These are phyloP conservation scores for Strongylocentrotus purpuratus DNA, from an alignment of 35 echinoderm and acorn worm genomes.

Conservation along the genomic window DNA sequence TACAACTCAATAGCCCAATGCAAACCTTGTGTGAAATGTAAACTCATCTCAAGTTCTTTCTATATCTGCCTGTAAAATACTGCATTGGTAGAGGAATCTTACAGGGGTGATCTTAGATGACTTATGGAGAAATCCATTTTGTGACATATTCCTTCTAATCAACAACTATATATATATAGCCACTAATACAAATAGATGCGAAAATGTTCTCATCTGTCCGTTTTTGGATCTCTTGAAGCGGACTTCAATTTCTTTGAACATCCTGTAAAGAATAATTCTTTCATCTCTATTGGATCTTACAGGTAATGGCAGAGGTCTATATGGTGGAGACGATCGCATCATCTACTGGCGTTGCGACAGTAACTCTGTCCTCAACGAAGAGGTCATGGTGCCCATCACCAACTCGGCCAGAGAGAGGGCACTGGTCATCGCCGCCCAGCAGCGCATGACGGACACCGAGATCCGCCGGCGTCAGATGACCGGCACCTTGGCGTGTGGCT, in stretches of 20 bases:
- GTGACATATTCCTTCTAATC: too few relatives aligned
- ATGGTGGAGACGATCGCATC: conserved; percentile 86
- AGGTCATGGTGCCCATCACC: conserved; percentile 80
- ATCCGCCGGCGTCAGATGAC: conserved; percentile 75
- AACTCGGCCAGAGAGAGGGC: conserved; percentile 90
- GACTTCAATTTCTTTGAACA: neutral
- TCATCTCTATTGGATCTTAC: neutral
- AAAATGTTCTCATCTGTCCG: too few relatives aligned
- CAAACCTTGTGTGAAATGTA: too few relatives aligned
- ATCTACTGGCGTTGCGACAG: conserved; percentile 98
- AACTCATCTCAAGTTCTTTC: too few relatives aligned
- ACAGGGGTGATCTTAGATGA: too few relatives aligned
- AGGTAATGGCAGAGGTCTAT: conserved; percentile 80
- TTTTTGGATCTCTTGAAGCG: neutral
- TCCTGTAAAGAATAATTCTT: neutral
- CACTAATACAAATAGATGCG: too few relatives aligned
- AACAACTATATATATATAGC: too few relatives aligned
- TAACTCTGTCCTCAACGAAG: conserved; percentile 79
- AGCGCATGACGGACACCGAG: conserved; percentile 83
- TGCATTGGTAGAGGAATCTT: too few relatives aligned
- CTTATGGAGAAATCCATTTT: too few relatives aligned
- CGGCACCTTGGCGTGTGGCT: conserved; percentile 74
- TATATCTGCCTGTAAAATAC: too few relatives aligned
- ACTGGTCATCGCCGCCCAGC: conserved; percentile 87
- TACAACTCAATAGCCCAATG: too few relatives aligned